Conservation (phyloP, 2,797 vertebrate species). For the Cottoperca gobio region DNA sequence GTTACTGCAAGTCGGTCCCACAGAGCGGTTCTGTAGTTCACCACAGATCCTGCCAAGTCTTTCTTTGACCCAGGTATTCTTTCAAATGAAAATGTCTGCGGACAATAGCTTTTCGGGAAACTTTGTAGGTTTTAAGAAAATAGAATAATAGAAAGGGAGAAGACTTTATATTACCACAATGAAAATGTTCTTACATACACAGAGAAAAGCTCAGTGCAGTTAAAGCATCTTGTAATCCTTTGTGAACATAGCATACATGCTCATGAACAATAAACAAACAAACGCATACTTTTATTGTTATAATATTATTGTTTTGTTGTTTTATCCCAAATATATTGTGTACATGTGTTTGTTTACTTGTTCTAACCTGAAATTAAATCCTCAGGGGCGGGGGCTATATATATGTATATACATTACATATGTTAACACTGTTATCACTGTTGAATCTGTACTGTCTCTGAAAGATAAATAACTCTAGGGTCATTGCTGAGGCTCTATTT, state of each 20-base stretch:
- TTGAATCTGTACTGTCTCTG: background rate
- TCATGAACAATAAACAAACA: background rate
- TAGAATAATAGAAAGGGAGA: conserved; percentile 7
- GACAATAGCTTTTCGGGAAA: conserved; percentile 5
- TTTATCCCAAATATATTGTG: too few species aligned
- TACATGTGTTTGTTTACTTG: too few species aligned
- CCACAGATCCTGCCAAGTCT: conserved; percentile 9
- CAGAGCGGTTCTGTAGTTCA: conserved; percentile 53
- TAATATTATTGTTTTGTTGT: too few species aligned
- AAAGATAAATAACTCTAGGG: background rate
- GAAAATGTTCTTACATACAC: background rate
- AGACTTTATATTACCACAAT: background rate
- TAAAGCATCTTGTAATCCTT: background rate
- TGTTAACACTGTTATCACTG: background rate
- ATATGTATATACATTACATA: too few species aligned
- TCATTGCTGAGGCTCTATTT: background rate
- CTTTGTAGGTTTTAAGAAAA: background rate
- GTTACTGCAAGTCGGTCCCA: conserved; percentile 58
- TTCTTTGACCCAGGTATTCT: conserved; percentile 41
- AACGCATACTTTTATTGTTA: too few species aligned
- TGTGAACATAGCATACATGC: background rate
- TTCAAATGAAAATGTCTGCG: conserved; percentile 25
- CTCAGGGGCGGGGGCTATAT: too few species aligned
- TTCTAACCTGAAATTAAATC: too few species aligned
- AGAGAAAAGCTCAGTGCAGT: background rate